Percentiles rank a stretch among this genome's conserved stretches.
Evolutionary conservation across 2,113 vertebrate species (phyloP).

Genomic region (Ptilorrhoa leucosticta): DNA sequence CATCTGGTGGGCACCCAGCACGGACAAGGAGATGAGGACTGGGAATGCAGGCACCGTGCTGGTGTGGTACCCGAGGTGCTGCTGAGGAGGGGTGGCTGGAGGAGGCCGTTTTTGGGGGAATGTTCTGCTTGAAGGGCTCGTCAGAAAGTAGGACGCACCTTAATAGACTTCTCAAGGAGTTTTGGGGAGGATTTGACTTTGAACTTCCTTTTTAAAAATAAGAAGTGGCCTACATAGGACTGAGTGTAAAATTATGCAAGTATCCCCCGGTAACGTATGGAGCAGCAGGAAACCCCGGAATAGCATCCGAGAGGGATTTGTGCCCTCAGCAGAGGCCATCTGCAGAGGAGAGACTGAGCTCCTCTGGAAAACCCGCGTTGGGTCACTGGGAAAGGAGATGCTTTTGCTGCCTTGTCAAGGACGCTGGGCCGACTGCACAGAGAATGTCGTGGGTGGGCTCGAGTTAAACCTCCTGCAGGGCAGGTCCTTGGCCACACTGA

Average conservation of each 20-base stretch:
- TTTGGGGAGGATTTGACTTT: slow-evolving; percentile 34
- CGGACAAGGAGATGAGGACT: background rate
- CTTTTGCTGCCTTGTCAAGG: background rate
- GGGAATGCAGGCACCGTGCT: background rate
- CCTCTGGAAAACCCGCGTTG: background rate
- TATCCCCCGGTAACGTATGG: slow-evolving; percentile 3
- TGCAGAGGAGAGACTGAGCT: background rate
- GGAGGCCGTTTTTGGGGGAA: background rate
- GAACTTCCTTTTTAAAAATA: slow-evolving; percentile 32
- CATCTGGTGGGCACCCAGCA: background rate
- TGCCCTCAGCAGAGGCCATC: background rate
- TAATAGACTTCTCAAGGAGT: slow-evolving; percentile 22
- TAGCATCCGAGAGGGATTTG: slow-evolving; percentile 17
- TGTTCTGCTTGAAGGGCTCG: background rate
- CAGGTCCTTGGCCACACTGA: background rate
- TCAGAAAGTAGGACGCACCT: background rate
- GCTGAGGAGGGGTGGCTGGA: background rate
- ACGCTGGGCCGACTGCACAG: background rate
- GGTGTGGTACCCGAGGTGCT: background rate
- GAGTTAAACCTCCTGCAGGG: background rate
- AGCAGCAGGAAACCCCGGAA: background rate
- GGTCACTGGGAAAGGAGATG: background rate
- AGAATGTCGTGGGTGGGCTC: background rate
- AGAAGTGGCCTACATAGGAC: slow-evolving; percentile 41
- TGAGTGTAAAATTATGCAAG: background rate